Base-by-base conservation (phyloP, 2,797 vertebrate species). In the Rhynchotus rufescens region DNA sequence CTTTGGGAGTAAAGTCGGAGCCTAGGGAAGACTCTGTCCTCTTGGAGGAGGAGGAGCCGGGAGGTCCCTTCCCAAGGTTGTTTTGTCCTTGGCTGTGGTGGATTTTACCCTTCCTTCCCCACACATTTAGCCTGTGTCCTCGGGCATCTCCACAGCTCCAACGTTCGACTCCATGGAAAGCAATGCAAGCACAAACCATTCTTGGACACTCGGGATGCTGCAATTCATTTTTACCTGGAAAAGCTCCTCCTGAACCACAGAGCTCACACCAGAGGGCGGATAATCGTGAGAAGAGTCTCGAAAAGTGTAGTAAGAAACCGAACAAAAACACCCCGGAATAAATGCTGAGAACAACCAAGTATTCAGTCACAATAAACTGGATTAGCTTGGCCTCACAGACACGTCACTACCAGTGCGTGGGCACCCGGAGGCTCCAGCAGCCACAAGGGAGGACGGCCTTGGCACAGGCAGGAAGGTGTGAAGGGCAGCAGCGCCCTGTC, bases 1-100 rank as follows among this genome's bases (percentile, higher is more conserved):
- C 34, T 0, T 8, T 9, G 17, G 71, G 38, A 0, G 40, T 1
- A 30, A 20, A 2, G 66, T 0, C 4, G 59, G 44, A 86, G 56
- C 19, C 40, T 3, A 9, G 42, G 52, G 52, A 28, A 78, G 47
- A 74, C 28, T 21, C 28, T 6, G 17, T 44, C 47, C 25, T 36
- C 77, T 23, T 30, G 40, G 7, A 38, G 0, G 15, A 81, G 65
- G 62, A 69, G 72, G 75, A 73, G 56, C 21, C 17, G 38, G 30
- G 45, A 76, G 42, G 32, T 10, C 36, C 36, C 36, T 36, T 0
- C 9, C 3, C 21, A 9, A 25, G 6, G 6, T 9, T 30, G n/a
- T 30, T 51, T 51, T 23, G 28, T 6, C 45, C 47, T 57, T 23
- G 28, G 76, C 36, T 23, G 2, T 2, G 26, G 22, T 5, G 36